phyloP scores from a whole-genome alignment of 35 echinoderm and acorn worm species.

The Lytechinus pictus region DNA sequence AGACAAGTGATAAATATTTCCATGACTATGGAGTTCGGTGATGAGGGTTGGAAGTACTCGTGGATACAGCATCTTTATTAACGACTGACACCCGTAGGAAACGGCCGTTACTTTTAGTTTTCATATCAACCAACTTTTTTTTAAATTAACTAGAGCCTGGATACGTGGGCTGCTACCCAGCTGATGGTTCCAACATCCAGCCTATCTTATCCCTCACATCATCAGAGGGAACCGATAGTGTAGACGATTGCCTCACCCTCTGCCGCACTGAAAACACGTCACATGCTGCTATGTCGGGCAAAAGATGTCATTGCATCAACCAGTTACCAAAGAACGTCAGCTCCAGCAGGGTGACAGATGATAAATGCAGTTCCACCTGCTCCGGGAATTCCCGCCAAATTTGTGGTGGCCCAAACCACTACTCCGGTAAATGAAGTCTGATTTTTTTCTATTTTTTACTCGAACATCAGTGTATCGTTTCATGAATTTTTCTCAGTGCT shows the following conservation, averaged over 20 bases:
- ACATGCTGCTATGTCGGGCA: not conserved
- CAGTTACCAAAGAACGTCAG: not conserved
- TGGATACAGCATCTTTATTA: no score
- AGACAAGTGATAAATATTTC: no score
- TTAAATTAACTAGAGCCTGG: not conserved
- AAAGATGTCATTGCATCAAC: not conserved
- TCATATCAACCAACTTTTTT: not conserved
- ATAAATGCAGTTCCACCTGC: not conserved
- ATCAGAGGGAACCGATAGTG: not conserved
- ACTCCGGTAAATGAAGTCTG: not conserved
- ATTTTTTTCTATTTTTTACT: not conserved
- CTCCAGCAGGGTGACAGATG: not conserved
- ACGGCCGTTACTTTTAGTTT: no score
- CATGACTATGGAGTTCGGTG: no score
- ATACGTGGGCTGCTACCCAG: not conserved
- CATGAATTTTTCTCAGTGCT: no score
- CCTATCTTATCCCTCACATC: not conserved
- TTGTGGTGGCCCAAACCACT: not conserved
- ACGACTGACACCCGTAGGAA: no score
- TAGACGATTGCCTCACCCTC: not conserved
- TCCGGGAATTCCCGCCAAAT: constrained; percentile 28
- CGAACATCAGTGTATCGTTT: no score
- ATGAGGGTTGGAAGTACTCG: no score
- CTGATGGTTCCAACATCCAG: not conserved
- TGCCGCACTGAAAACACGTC: not conserved